Percentiles rank a stretch among this genome's conserved stretches.
phyloP scores from a whole-genome alignment of 1,140 invertebrate genomes.

The Mya arenaria region DNA sequence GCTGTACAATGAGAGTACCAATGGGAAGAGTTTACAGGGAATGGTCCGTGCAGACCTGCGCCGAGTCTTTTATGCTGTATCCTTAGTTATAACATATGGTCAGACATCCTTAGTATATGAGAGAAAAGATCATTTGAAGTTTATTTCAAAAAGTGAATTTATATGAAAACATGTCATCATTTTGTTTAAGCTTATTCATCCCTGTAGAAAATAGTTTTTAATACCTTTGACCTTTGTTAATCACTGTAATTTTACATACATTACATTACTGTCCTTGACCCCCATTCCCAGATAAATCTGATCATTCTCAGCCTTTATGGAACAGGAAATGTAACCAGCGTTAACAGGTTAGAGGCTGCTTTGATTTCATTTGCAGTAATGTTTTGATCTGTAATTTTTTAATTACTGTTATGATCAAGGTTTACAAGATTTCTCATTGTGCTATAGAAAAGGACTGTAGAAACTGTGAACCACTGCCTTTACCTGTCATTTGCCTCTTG shows the following conservation, averaged over 20 bases:
- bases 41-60: constrained; percentile 81
- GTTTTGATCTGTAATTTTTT: not conserved
- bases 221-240: too few relatives aligned
- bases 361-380: not conserved
- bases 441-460: too few relatives aligned
- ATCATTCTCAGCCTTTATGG: constrained; percentile 95
- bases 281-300: constrained; percentile 86
- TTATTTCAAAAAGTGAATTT: too few relatives aligned
- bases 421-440: not conserved
- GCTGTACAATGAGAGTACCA: constrained; percentile 36
- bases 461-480: too few relatives aligned
- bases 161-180: too few relatives aligned
- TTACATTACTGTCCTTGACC: constrained; percentile 57
- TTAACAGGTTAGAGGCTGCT: constrained; percentile 73
- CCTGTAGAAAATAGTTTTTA: too few relatives aligned
- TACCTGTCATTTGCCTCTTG: too few relatives aligned
- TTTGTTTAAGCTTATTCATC: too few relatives aligned
- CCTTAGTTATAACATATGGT: constrained; percentile 61
- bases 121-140: too few relatives aligned
- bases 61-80: constrained; percentile 85
- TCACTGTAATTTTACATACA: too few relatives aligned
- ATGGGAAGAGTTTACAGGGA: constrained; percentile 17
- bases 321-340: constrained; percentile 98
- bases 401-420: not conserved
- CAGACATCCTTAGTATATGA: too few relatives aligned